Conservation (phyloP, 2,888 invertebrate species). For the Brachycybe producta region DNA sequence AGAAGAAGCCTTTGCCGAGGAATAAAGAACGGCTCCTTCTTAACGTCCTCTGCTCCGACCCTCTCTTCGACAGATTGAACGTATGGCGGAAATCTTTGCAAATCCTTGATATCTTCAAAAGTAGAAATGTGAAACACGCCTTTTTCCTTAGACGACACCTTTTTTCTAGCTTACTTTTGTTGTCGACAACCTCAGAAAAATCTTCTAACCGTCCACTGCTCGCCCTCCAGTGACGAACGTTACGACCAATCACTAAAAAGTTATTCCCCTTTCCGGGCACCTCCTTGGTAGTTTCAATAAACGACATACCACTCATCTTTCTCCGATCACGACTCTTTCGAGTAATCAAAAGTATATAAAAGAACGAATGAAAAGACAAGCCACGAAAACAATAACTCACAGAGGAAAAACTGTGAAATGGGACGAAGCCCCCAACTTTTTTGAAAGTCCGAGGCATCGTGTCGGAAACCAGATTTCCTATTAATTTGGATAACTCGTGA, state of each 20-base stretch:
- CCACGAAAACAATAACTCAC: too few relatives aligned
- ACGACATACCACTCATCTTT: constrained; percentile 7
- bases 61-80: not conserved
- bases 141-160: too few relatives aligned
- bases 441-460: constrained; percentile 27
- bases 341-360: too few relatives aligned
- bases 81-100: constrained; percentile 35
- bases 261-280: constrained; percentile 34
- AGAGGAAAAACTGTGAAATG: constrained; percentile 4
- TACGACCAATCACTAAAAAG: constrained; percentile 47
- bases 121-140: constrained; percentile 18
- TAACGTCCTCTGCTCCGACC: not conserved
- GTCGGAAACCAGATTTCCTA: constrained; percentile 30
- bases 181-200: constrained; percentile 25
- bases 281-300: constrained; percentile 30
- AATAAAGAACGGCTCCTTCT: constrained; percentile 33
- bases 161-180: constrained; percentile 38
- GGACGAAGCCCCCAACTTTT: constrained; percentile 19
- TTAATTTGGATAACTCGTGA: constrained; percentile 40
- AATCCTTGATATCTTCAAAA: constrained; percentile 38
- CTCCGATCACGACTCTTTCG: constrained; percentile 1
- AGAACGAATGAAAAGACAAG: too few relatives aligned
- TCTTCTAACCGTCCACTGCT: constrained; percentile 33
- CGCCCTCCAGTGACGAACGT: constrained; percentile 49
- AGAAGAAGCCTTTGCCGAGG: constrained; percentile 52